Percentiles rank a stretch among this genome's conserved stretches.
These are phyloP conservation scores for Aphrophora alni DNA, from an alignment of 2,888 invertebrate genomes.

Conservation along the genomic window DNA sequence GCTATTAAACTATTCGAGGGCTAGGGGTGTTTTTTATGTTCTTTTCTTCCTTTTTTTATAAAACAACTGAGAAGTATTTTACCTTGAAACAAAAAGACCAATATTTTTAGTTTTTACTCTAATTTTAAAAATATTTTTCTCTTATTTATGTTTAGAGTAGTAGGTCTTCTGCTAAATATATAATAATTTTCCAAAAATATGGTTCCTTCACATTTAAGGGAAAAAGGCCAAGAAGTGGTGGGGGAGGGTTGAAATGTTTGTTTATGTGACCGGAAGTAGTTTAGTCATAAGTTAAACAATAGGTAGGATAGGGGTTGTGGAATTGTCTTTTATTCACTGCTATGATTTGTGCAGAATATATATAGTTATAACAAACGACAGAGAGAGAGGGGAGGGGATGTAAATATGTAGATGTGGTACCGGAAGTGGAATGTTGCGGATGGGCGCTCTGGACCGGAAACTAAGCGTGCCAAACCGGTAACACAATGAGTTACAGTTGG, in stretches of 20 bases:
- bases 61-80: too few relatives aligned
- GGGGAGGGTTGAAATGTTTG: neutral
- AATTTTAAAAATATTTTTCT: too few relatives aligned
- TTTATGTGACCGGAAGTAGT: neutral
- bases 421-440: conserved; percentile 1
- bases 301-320: neutral
- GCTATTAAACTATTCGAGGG: too few relatives aligned
- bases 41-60: too few relatives aligned
- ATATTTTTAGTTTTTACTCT: too few relatives aligned
- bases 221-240: neutral
- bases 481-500: neutral
- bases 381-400: neutral
- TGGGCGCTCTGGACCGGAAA: conserved; percentile 6
- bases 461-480: conserved; percentile 6
- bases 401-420: conserved; percentile 6
- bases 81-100: too few relatives aligned
- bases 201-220: neutral
- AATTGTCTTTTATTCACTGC: neutral
- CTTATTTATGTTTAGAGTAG: too few relatives aligned
- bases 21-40: too few relatives aligned
- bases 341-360: neutral
- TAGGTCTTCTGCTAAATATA: too few relatives aligned
- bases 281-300: neutral
- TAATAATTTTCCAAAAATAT: neutral
- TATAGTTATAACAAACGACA: neutral